A percentile compares a stretch with the other conserved stretches of the same genome.
These are phyloP conservation scores for Xestia sexstrigata DNA, from an alignment of 2,888 invertebrate species.

Conservation along the genomic window DNA sequence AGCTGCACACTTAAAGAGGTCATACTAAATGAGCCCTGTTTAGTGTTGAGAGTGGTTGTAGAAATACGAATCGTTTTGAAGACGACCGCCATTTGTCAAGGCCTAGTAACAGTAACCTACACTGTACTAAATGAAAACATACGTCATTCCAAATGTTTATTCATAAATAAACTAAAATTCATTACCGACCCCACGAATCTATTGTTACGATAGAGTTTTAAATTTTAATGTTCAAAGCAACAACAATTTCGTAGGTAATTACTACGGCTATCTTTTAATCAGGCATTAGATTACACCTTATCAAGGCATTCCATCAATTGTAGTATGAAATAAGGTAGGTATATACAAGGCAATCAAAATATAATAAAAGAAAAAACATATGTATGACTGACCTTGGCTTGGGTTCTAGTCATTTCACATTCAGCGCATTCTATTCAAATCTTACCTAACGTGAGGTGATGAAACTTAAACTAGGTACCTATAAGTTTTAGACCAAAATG, in stretches of 20 bases:
- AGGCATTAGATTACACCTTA: constrained; percentile 6
- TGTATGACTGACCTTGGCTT: constrained; percentile 30
- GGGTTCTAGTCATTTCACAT: constrained; percentile 13
- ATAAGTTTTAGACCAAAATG: background rate
- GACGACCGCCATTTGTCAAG: background rate
- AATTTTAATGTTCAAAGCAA: background rate
- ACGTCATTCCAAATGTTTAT: constrained; percentile 8
- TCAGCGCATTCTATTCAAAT: constrained; percentile 6
- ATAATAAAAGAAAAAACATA: constrained; percentile 2
- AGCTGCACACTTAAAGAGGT: background rate
- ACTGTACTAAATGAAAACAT: background rate
- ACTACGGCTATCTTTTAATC: constrained; percentile 15
- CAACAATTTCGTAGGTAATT: constrained; percentile 15
- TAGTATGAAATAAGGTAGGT: background rate
- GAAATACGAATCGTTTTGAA: background rate
- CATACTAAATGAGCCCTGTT: background rate
- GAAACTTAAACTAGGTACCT: background rate
- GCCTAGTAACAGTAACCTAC: background rate
- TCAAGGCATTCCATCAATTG: constrained; percentile 24
- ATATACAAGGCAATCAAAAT: background rate
- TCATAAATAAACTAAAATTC: background rate
- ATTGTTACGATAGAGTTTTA: constrained; percentile 5
- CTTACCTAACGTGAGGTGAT: background rate
- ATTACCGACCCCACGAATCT: background rate
- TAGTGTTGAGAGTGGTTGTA: background rate